Percentiles rank a stretch among this genome's conserved stretches.
Conservation (phyloP, 2,113 vertebrate genomes). For the Sinocyclocheilus grahami region DNA sequence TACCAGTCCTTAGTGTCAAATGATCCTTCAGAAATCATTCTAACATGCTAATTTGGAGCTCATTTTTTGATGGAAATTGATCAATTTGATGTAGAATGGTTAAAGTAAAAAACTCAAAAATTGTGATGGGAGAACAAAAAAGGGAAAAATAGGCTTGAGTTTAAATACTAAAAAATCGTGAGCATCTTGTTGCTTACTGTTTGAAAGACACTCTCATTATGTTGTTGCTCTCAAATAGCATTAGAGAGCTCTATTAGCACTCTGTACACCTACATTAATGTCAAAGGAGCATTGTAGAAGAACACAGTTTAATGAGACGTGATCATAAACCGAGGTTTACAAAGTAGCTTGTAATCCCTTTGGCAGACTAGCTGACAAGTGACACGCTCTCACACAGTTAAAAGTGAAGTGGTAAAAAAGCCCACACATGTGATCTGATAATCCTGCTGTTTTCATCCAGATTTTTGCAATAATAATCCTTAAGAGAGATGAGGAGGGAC, state of each 20-base stretch:
- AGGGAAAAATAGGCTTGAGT: background rate
- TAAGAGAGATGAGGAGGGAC: constrained; percentile 41
- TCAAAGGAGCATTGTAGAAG: constrained; percentile 25
- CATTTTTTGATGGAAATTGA: too few relatives aligned
- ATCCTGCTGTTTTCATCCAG: constrained; percentile 60
- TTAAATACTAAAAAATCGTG: background rate
- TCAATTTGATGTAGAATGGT: background rate
- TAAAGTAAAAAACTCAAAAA: too few relatives aligned
- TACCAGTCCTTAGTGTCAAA: background rate
- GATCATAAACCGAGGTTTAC: constrained; percentile 14
- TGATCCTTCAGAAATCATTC: background rate
- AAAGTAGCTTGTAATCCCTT: constrained; percentile 47
- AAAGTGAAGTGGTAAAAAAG: constrained; percentile 57
- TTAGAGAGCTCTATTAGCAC: constrained; percentile 13
- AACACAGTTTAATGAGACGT: constrained; percentile 32
- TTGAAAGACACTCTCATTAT: background rate
- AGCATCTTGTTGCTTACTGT: background rate
- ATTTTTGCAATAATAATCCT: constrained; percentile 57
- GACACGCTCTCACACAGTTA: constrained; percentile 46
- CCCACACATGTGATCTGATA: constrained; percentile 57
- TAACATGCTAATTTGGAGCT: background rate
- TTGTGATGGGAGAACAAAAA: background rate
- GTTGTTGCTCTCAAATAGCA: background rate
- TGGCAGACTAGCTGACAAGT: constrained; percentile 29
- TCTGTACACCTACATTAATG: constrained; percentile 30